A percentile compares a stretch with the other conserved stretches of the same genome.
Evolutionary conservation across 2,113 vertebrate species (phyloP).

Genomic region (Myrmecobius fasciatus): DNA sequence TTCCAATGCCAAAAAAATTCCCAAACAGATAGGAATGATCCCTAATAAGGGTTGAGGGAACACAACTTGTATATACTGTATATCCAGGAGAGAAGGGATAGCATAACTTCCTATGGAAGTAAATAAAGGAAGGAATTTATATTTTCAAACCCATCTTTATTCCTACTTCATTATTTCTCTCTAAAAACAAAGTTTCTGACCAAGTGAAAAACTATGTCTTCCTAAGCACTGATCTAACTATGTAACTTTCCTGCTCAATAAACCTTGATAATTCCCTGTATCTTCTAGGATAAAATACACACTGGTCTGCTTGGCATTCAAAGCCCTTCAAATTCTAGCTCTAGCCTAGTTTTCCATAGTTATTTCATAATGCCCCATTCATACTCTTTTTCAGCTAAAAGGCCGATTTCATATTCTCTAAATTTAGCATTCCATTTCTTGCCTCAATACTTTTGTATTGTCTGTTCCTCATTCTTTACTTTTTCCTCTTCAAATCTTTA

Average conservation of each 20-base stretch:
- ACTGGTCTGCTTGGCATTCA: background rate
- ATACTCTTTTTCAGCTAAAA: background rate
- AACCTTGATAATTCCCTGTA: background rate
- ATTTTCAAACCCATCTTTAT: background rate
- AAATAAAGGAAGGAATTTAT: background rate
- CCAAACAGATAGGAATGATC: too few relatives aligned
- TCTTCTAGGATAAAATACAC: background rate
- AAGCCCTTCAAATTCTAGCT: background rate
- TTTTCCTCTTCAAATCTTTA: too few relatives aligned
- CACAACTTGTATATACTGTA: too few relatives aligned
- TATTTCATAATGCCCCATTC: background rate
- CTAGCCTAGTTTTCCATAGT: background rate
- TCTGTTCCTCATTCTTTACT: too few relatives aligned
- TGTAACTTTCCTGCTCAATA: too few relatives aligned
- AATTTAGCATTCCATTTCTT: too few relatives aligned
- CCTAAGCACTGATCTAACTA: background rate
- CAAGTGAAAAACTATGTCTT: background rate
- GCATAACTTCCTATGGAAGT: background rate
- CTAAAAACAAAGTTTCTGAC: background rate
- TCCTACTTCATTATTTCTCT: background rate
- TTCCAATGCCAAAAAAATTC: too few relatives aligned
- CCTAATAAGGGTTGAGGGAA: too few relatives aligned
- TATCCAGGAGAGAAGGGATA: background rate
- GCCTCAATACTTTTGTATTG: too few relatives aligned
- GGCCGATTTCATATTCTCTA: background rate